A percentile compares a stretch with the other conserved stretches of the same genome.
Conservation (phyloP, 2,888 invertebrate genomes). For the Caenorhabditis doughertyi region DNA sequence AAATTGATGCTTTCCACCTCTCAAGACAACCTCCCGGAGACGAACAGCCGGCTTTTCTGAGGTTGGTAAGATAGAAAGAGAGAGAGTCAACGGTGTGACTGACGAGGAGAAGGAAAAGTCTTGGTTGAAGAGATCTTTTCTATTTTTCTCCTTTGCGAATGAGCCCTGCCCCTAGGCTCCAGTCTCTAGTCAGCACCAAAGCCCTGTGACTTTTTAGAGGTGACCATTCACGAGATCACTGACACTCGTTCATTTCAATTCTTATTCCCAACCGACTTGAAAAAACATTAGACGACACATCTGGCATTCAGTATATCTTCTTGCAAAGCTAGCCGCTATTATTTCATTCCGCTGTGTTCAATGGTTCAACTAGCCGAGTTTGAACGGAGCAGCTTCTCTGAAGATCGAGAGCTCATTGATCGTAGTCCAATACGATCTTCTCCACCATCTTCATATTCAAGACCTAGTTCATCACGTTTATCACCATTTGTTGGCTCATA, state of each 20-base stretch:
- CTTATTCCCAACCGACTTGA: conserved; percentile 15
- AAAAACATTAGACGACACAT: conserved; percentile 54
- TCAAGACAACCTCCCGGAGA: conserved; percentile 33
- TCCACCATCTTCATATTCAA: conserved; percentile 27
- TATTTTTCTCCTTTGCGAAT: conserved; percentile 31
- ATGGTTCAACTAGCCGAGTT: conserved; percentile 58
- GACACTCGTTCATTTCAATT: conserved; percentile 13
- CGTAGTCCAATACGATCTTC: conserved; percentile 36
- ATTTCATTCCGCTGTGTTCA: conserved; percentile 28
- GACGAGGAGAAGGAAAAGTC: conserved; percentile 20
- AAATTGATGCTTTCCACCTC: conserved; percentile 36
- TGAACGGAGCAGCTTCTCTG: conserved; percentile 38
- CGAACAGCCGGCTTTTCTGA: conserved; percentile 54
- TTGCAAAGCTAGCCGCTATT: conserved; percentile 42
- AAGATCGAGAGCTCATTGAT: conserved; percentile 31
- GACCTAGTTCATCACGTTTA: conserved; percentile 50
- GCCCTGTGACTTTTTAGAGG: conserved; percentile 56
- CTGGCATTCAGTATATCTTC: conserved; percentile 32
- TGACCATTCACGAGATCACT: conserved; percentile 60
- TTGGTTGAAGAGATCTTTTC: conserved; percentile 33
- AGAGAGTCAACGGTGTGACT: conserved; percentile 51
- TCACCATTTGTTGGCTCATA: conserved; percentile 59
- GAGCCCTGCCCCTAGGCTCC: conserved; percentile 34
- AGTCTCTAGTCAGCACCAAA: conserved; percentile 57
- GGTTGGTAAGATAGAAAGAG: conserved; percentile 29